These are phyloP conservation scores for Malacosoma neustria DNA, from an alignment of 2,888 invertebrate species.

Conservation along the genomic window DNA sequence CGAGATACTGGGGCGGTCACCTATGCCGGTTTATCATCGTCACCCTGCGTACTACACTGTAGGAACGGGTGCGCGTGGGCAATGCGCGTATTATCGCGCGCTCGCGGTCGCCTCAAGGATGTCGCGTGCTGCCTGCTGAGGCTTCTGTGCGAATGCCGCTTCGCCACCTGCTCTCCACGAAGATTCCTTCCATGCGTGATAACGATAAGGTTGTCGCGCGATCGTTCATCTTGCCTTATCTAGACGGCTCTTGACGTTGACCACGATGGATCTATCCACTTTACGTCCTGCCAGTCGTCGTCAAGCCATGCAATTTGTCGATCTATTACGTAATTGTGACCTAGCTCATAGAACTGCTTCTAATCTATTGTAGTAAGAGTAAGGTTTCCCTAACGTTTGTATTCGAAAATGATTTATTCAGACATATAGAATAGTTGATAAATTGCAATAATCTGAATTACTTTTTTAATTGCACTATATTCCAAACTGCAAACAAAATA, in stretches of 20 bases:
- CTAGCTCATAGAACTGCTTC: background rate
- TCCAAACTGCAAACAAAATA: too few relatives aligned
- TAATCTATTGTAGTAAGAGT: slow-evolving; percentile 1
- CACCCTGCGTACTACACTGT: slow-evolving; percentile 39
- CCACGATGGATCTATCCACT: slow-evolving; percentile 45
- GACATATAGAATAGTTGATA: background rate
- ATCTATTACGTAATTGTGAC: slow-evolving; percentile 28
- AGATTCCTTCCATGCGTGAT: slow-evolving; percentile 64
- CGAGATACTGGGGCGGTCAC: slow-evolving; percentile 36
- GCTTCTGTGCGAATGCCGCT: slow-evolving; percentile 67
- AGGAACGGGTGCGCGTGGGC: slow-evolving; percentile 35
- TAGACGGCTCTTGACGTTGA: slow-evolving; percentile 35
- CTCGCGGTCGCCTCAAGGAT: slow-evolving; percentile 45
- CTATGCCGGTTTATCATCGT: slow-evolving; percentile 59
- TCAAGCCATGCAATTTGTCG: slow-evolving; percentile 14
- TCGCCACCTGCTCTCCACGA: slow-evolving; percentile 40
- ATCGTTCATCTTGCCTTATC: slow-evolving; percentile 65
- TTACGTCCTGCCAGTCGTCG: slow-evolving; percentile 25
- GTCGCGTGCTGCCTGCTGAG: slow-evolving; percentile 61
- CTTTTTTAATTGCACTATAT: background rate
- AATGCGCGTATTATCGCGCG: slow-evolving; percentile 26
- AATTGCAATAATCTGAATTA: background rate
- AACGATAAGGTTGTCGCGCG: slow-evolving; percentile 55
- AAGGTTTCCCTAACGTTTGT: background rate
- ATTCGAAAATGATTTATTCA: background rate